Evolutionary conservation across 2,888 invertebrate genomes (phyloP).

Genomic region (Erebia ligea): DNA sequence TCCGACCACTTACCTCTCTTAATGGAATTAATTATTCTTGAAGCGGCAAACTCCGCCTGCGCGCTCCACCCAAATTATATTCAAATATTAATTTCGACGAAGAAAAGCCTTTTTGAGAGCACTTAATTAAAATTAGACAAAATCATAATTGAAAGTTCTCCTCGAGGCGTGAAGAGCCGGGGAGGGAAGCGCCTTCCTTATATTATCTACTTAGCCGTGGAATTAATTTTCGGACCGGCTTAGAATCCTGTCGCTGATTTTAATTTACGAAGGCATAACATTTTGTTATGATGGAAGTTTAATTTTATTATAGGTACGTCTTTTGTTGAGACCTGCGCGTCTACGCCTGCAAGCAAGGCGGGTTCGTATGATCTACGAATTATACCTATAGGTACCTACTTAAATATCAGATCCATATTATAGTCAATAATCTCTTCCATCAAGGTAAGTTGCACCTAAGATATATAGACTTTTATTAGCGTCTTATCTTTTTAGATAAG

Average conservation of each 20-base stretch:
- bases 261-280: constrained; percentile 72
- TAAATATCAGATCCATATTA: too few relatives aligned
- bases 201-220: constrained; percentile 80
- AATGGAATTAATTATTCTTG: constrained; percentile 82
- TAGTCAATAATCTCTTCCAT: too few relatives aligned
- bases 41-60: constrained; percentile 81
- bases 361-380: too few relatives aligned
- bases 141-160: constrained; percentile 84
- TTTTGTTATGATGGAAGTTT: constrained; percentile 44
- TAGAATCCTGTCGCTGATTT: constrained; percentile 60
- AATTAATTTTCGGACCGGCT: constrained; percentile 73
- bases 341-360: background rate
- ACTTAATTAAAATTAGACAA: constrained; percentile 84
- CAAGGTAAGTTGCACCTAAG: too few relatives aligned
- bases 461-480: too few relatives aligned
- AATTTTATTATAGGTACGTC: background rate
- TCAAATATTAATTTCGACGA: constrained; percentile 83
- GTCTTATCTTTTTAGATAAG: too few relatives aligned
- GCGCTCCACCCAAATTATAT: constrained; percentile 82
- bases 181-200: constrained; percentile 69
- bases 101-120: constrained; percentile 82
- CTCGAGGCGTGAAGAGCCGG: constrained; percentile 79
- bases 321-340: background rate
- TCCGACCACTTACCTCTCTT: constrained; percentile 72
- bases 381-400: too few relatives aligned